Base-by-base conservation (phyloP, 2,888 invertebrate genomes). In the Mayetiola destructor region DNA sequence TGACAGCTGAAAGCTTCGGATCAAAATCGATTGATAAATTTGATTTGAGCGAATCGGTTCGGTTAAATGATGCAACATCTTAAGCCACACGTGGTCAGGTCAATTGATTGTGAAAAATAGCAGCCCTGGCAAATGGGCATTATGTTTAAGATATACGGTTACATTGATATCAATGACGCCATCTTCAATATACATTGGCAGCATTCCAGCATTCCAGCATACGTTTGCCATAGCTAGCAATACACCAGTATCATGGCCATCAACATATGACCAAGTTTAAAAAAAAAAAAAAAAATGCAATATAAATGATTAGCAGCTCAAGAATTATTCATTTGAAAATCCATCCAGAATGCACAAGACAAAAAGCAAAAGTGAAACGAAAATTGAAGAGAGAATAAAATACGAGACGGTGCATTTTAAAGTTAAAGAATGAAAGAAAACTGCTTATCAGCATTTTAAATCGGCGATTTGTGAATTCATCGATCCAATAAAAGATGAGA, bases 161-260 rank as follows among this genome's bases (percentile, higher is more conserved):
- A n/a, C n/a, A n/a, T n/a, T n/a, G n/a, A 48, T 48, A 48, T 48
- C 48, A 14, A 42, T 42, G 48, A 48, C 27, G 48, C 48, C 27
- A 48, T 48, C 48, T 5, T 12, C 4, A 9, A 16, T 12, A 37
- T 37, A 16, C n/a, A 12, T n/a, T 37, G 37, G 8, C 37, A 5
- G 37, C 37, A 37, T 6, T n/a, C n/a, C n/a, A n/a, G n/a, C n/a
- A n/a, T n/a, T n/a, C n/a, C n/a, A n/a, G n/a, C n/a, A n/a, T n/a
- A n/a, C n/a, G n/a, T n/a, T n/a, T n/a, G n/a, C n/a, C n/a, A n/a
- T n/a, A n/a, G n/a, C n/a, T n/a, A n/a, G n/a, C 39, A 18, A 21
- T 3, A 21, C 10, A 4, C 18, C 18, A 6, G 18, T 5, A 39
- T 21, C 40, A 40, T n/a, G n/a, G n/a, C n/a, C n/a, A n/a, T n/a